A percentile compares a stretch with the other conserved stretches of the same genome.
Conservation (phyloP, 92 coral and sea anemone species). For the Umimayanthus kanabou region DNA sequence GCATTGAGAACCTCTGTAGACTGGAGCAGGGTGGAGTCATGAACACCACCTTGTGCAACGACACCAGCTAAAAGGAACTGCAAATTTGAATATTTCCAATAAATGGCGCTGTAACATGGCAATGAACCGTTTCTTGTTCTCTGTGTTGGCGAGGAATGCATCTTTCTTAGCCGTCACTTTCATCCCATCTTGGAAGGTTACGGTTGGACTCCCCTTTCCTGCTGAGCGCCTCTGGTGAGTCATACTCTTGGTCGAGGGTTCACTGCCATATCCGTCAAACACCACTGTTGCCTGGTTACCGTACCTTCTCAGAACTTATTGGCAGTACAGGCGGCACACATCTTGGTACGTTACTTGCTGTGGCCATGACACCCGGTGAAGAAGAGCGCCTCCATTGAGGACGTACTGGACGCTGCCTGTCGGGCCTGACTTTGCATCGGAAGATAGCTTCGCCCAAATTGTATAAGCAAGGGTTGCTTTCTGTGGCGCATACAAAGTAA, state of each 20-base stretch:
- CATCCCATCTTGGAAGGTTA: slow-evolving; percentile 37
- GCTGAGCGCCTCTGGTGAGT: slow-evolving; percentile 30
- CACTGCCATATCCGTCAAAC: slow-evolving; percentile 41
- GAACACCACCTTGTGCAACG: too few relatives aligned
- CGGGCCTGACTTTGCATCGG: slow-evolving; percentile 37
- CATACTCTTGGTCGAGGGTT: slow-evolving; percentile 33
- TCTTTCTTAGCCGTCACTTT: slow-evolving; percentile 40
- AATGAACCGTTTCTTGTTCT: slow-evolving; percentile 37
- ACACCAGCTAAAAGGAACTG: too few relatives aligned
- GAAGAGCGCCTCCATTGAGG: slow-evolving; percentile 31
- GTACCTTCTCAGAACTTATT: slow-evolving; percentile 6
- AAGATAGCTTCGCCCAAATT: slow-evolving; percentile 37
- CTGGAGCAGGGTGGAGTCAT: slow-evolving; percentile 54
- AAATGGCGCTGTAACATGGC: slow-evolving; percentile 23
- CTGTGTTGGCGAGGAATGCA: slow-evolving; percentile 36
- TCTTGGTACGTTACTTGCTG: slow-evolving; percentile 20
- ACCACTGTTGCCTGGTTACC: slow-evolving; percentile 18
- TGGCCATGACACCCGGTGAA: slow-evolving; percentile 27
- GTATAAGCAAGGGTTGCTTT: slow-evolving; percentile 47
- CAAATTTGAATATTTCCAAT: too few relatives aligned
- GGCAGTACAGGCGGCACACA: not conserved
- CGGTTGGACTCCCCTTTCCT: slow-evolving; percentile 29
- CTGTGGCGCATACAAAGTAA: slow-evolving; percentile 26
- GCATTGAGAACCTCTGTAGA: slow-evolving; percentile 39
- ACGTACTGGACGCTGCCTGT: slow-evolving; percentile 36